Evolutionary conservation across 2,888 invertebrate species (phyloP).

Genomic region (Pyralis farinalis): DNA sequence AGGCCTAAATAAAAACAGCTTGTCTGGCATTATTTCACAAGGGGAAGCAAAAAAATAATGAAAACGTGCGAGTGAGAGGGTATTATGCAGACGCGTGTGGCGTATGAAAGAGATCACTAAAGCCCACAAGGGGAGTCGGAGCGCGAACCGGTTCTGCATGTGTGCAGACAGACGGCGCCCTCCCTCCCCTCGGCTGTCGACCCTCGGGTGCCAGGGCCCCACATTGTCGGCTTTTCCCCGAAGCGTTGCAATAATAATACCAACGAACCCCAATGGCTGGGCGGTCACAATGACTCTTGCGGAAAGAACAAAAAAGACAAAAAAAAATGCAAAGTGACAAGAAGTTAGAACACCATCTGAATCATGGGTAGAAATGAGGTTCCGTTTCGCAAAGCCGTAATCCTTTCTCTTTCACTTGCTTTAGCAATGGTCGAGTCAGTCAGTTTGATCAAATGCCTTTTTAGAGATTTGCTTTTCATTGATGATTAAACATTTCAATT

Average conservation of each 20-base stretch:
- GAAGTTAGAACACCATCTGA: not conserved
- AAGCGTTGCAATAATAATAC: constrained; percentile 71
- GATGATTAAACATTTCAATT: constrained; percentile 12
- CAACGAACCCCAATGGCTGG: constrained; percentile 26
- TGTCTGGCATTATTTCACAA: constrained; percentile 72
- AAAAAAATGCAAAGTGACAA: not conserved
- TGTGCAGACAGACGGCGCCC: constrained; percentile 70
- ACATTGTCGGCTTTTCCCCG: constrained; percentile 67
- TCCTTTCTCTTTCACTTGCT: constrained; percentile 25
- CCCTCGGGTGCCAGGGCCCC: constrained; percentile 67
- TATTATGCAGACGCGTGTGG: constrained; percentile 64
- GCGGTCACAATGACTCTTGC: constrained; percentile 14
- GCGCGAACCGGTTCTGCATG: constrained; percentile 77
- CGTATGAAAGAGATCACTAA: constrained; percentile 56
- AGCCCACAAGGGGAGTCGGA: constrained; percentile 69
- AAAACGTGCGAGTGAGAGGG: constrained; percentile 69
- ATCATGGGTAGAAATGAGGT: not conserved
- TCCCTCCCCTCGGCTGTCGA: constrained; percentile 71
- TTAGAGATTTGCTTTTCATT: not conserved
- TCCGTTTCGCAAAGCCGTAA: not conserved
- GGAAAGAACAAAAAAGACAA: not conserved
- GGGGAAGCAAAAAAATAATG: constrained; percentile 76
- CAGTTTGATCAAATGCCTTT: not conserved
- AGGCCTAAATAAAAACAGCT: constrained; percentile 65
- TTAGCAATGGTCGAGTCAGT: not conserved